phyloP scores from a whole-genome alignment of 2,113 vertebrate genomes.

The Aspidoscelis tigris region DNA sequence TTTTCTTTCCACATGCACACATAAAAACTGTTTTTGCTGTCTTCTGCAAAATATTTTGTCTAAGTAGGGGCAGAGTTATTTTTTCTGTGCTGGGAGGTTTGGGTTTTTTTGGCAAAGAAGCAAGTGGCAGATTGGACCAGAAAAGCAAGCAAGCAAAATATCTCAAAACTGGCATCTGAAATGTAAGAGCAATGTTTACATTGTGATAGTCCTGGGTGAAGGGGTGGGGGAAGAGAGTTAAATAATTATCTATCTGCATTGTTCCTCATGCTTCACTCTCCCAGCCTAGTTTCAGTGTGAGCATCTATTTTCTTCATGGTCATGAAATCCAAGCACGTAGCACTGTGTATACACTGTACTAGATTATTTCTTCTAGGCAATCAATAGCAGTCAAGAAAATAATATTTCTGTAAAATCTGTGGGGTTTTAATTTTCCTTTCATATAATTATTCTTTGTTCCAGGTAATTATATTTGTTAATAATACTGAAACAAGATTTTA shows the following conservation, averaged over 20 bases:
- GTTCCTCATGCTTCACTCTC: background rate
- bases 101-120: too few relatives aligned
- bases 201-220: background rate
- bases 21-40: too few relatives aligned
- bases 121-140: background rate
- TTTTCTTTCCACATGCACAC: too few relatives aligned
- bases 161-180: background rate
- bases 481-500: conserved; percentile 34
- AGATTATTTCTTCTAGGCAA: conserved; percentile 19
- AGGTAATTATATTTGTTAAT: conserved; percentile 44
- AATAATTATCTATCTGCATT: conserved; percentile 2
- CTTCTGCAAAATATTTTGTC: too few relatives aligned
- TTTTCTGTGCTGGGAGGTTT: too few relatives aligned
- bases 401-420: background rate
- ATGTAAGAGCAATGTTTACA: conserved; percentile 8
- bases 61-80: too few relatives aligned
- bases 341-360: background rate
- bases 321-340: background rate
- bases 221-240: background rate
- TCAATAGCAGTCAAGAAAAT: conserved; percentile 6
- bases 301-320: background rate
- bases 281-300: background rate
- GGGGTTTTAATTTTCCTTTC: conserved; percentile 22
- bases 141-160: background rate
- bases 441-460: conserved; percentile 14